Evolutionary conservation across 2,113 vertebrate species (phyloP).

Genomic region (Apodemus sylvaticus): DNA sequence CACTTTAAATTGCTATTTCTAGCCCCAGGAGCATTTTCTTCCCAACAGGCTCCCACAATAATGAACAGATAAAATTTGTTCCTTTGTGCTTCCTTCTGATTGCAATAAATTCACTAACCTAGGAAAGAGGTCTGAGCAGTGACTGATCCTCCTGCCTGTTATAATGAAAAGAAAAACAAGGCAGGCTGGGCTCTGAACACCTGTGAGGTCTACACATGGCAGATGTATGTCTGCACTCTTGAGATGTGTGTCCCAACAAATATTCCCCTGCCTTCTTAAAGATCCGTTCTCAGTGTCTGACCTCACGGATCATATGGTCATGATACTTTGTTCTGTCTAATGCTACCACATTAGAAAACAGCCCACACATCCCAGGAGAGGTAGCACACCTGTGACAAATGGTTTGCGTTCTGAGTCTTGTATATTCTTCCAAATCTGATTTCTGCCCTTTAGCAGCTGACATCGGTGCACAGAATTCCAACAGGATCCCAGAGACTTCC

Average conservation of each 20-base stretch:
- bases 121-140: neutral
- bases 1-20: constrained; percentile 67
- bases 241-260: neutral
- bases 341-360: neutral
- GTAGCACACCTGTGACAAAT: neutral
- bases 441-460: neutral
- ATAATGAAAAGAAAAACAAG: neutral
- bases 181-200: neutral
- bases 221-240: neutral
- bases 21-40: constrained; percentile 69
- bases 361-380: neutral
- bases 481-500: neutral
- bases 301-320: neutral
- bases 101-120: constrained; percentile 38
- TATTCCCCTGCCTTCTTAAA: neutral
- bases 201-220: neutral
- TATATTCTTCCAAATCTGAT: neutral
- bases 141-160: neutral
- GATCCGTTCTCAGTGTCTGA: neutral
- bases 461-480: neutral
- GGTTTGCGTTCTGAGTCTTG: neutral
- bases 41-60: constrained; percentile 60
- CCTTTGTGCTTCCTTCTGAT: constrained; percentile 67
- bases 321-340: neutral
- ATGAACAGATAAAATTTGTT: constrained; percentile 68